Conservation (phyloP, 2,888 invertebrate genomes). For the Pollenia angustigena region DNA sequence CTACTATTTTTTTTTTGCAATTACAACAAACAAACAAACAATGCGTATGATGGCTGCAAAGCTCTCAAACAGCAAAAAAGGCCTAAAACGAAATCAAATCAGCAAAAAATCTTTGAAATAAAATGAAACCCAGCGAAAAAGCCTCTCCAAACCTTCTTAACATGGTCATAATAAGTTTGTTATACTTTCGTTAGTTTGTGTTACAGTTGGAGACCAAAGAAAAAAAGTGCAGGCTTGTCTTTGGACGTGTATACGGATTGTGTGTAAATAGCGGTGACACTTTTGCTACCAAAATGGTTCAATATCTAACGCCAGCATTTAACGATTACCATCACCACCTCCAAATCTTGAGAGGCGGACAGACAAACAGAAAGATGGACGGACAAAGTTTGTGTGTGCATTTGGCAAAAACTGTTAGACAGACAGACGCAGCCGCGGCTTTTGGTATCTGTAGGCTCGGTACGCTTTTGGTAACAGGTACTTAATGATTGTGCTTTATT, state of each 20-base stretch:
- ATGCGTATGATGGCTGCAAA: slow-evolving; percentile 67
- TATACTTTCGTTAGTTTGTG: slow-evolving; percentile 67
- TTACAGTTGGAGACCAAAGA: slow-evolving; percentile 18
- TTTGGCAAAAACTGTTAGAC: slow-evolving; percentile 2
- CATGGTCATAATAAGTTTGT: slow-evolving; percentile 73
- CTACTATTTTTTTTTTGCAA: slow-evolving; percentile 10
- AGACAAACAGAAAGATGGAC: slow-evolving; percentile 7
- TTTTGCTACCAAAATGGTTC: slow-evolving; percentile 73
- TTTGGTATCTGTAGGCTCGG: neutral
- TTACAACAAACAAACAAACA: slow-evolving; percentile 20
- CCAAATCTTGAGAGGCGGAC: slow-evolving; percentile 64
- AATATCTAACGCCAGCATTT: slow-evolving; percentile 73
- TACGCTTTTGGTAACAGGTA: slow-evolving; percentile 53
- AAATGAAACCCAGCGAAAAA: neutral
- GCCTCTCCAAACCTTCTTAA: slow-evolving; percentile 58
- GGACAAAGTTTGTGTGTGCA: neutral
- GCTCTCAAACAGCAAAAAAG: slow-evolving; percentile 7
- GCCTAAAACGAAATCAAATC: slow-evolving; percentile 43
- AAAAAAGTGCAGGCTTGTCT: slow-evolving; percentile 6
- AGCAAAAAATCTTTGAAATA: slow-evolving; percentile 10
- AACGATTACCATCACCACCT: slow-evolving; percentile 73
- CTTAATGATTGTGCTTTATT: slow-evolving; percentile 39
- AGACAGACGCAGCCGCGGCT: slow-evolving; percentile 2
- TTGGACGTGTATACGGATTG: neutral
- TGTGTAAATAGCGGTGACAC: slow-evolving; percentile 71